Conservation (phyloP, 2,888 invertebrate genomes). For the Chironomus riparius region DNA sequence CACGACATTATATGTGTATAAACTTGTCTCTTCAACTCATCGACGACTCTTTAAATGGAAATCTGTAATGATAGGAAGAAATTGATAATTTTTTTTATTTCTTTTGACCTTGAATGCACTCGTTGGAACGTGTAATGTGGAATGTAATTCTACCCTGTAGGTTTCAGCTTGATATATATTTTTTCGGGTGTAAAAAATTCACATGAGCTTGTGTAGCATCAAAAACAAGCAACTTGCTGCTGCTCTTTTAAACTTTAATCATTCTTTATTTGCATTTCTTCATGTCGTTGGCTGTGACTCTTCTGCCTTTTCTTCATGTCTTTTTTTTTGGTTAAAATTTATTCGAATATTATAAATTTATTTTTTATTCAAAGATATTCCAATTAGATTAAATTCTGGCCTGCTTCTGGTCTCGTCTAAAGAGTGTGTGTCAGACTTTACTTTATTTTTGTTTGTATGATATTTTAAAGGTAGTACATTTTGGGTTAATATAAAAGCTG, state of each 20-base stretch:
- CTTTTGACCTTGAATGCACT: no score
- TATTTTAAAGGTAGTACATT: no score
- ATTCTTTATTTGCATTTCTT: not conserved
- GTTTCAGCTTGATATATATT: not conserved
- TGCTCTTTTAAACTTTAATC: no score
- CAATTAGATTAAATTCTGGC: slow-evolving; percentile 7
- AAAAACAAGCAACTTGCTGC: not conserved
- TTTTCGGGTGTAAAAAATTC: not conserved
- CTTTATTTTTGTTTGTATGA: no score
- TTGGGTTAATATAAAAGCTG: no score
- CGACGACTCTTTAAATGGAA: not conserved
- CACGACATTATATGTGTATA: not conserved
- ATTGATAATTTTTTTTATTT: not conserved
- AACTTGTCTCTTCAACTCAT: no score
- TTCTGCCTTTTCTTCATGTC: slow-evolving; percentile 13
- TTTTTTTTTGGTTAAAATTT: not conserved
- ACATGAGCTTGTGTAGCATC: not conserved
- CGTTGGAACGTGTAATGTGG: not conserved
- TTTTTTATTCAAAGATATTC: slow-evolving; percentile 18
- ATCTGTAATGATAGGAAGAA: not conserved
- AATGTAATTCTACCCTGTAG: not conserved
- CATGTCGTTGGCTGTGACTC: not conserved
- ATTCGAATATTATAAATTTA: not conserved
- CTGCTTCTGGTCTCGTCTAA: not conserved
- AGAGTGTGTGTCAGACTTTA: not conserved